Evolutionary conservation across 2,888 invertebrate species (phyloP).

Genomic region (Ischnus inquisitorius): DNA sequence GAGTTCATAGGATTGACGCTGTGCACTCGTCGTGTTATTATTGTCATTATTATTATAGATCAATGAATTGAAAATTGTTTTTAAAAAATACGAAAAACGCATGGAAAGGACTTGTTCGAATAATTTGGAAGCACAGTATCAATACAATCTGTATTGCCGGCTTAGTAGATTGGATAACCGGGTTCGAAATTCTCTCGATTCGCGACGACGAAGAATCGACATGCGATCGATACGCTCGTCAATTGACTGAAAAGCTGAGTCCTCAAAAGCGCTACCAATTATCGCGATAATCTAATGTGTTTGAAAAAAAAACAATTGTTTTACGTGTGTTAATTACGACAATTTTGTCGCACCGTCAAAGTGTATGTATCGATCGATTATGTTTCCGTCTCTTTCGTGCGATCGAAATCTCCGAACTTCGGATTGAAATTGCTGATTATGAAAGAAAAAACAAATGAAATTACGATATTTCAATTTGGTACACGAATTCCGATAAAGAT

Average conservation of each 20-base stretch:
- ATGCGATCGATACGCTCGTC: constrained; percentile 40
- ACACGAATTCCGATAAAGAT: constrained; percentile 67
- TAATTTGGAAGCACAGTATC: constrained; percentile 32
- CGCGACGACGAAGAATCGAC: constrained; percentile 31
- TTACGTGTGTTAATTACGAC: constrained; percentile 19
- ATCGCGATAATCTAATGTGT: constrained; percentile 33
- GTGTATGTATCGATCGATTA: not conserved
- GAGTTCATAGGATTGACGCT: constrained; percentile 41
- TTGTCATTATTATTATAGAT: constrained; percentile 45
- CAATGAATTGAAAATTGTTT: constrained; percentile 25
- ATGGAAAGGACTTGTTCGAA: constrained; percentile 11
- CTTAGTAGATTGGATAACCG: constrained; percentile 41
- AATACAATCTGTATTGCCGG: constrained; percentile 1
- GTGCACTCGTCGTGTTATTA: constrained; percentile 40
- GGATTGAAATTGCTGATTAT: not conserved
- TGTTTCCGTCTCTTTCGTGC: not conserved
- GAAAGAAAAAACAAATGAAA: constrained; percentile 48
- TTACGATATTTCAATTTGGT: constrained; percentile 69
- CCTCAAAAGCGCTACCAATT: constrained; percentile 22
- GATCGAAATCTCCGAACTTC: constrained; percentile 3
- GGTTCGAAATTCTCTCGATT: constrained; percentile 26
- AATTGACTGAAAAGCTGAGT: constrained; percentile 20
- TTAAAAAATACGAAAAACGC: not conserved
- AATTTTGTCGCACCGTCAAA: constrained; percentile 51
- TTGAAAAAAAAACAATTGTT: not conserved